phyloP scores from a whole-genome alignment of 2,797 vertebrate genomes.

The Echeneis naucrates region DNA sequence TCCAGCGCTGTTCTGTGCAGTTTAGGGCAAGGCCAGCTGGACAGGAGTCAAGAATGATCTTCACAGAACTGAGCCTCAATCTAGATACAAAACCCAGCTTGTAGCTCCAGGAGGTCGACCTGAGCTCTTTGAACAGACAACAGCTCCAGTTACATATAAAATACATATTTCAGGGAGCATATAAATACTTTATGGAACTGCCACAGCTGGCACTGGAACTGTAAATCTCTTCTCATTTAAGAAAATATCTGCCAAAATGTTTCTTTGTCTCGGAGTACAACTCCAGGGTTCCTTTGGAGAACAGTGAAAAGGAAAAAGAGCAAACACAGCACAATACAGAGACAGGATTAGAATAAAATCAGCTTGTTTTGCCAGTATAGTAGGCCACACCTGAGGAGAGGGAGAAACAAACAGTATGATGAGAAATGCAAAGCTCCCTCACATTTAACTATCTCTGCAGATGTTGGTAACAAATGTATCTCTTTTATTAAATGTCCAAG shows the following conservation, averaged over 20 bases:
- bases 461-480: conserved; percentile 56
- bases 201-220: conserved; percentile 70
- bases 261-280: conserved; percentile 55
- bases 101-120: conserved; percentile 47
- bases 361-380: conserved; percentile 20
- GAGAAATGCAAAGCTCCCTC: conserved; percentile 34
- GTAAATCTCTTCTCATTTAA: conserved; percentile 69
- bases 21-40: conserved; percentile 57
- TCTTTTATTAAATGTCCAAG: conserved; percentile 46
- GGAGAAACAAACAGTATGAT: conserved; percentile 2
- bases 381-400: conserved; percentile 34
- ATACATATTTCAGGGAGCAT: conserved; percentile 68
- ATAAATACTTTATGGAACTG: conserved; percentile 75
- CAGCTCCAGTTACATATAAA: conserved; percentile 67
- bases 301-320: conserved; percentile 29
- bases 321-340: conserved; percentile 29
- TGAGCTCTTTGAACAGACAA: conserved; percentile 49
- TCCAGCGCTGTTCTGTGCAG: conserved; percentile 37
- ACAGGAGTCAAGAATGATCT: conserved; percentile 60
- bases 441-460: conserved; percentile 56
- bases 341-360: conserved; percentile 42
- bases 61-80: conserved; percentile 51
- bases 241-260: conserved; percentile 68
- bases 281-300: conserved; percentile 37
- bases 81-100: conserved; percentile 51